Percentiles rank a stretch among this genome's conserved stretches.
Conservation (phyloP, 1,140 invertebrate genomes). For the Helicoverpa armigera region DNA sequence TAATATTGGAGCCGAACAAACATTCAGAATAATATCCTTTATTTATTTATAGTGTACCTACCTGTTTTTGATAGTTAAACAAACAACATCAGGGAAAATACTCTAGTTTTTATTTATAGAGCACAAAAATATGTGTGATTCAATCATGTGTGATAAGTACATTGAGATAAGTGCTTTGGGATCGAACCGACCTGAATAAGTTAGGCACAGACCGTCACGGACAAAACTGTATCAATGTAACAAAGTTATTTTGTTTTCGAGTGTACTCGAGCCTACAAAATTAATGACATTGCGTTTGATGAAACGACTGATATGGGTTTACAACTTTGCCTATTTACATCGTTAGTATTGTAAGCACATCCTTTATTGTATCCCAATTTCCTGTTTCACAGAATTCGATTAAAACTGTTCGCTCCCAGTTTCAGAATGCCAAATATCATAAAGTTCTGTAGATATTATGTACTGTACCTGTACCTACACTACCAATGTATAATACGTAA, state of each 20-base stretch:
- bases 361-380: conserved; percentile 57
- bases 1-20: too few relatives aligned
- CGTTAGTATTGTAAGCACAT: conserved; percentile 31
- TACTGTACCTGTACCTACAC: too few relatives aligned
- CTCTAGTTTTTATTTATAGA: neutral
- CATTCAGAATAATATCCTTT: too few relatives aligned
- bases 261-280: conserved; percentile 54
- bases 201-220: conserved; percentile 10
- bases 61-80: too few relatives aligned
- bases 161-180: neutral
- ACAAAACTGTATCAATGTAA: conserved; percentile 48
- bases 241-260: conserved; percentile 61
- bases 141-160: neutral
- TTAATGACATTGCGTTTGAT: conserved; percentile 61
- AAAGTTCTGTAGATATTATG: neutral
- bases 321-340: conserved; percentile 49
- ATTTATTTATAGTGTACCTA: too few relatives aligned
- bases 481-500: too few relatives aligned
- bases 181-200: neutral
- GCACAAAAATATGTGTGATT: conserved; percentile 1
- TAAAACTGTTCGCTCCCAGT: conserved; percentile 5
- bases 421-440: neutral
- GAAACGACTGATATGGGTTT: conserved; percentile 54
- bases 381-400: conserved; percentile 33
- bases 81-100: too few relatives aligned